Evolutionary conservation across 2,888 invertebrate genomes (phyloP).

Genomic region (Exephanes ischioxanthus): DNA sequence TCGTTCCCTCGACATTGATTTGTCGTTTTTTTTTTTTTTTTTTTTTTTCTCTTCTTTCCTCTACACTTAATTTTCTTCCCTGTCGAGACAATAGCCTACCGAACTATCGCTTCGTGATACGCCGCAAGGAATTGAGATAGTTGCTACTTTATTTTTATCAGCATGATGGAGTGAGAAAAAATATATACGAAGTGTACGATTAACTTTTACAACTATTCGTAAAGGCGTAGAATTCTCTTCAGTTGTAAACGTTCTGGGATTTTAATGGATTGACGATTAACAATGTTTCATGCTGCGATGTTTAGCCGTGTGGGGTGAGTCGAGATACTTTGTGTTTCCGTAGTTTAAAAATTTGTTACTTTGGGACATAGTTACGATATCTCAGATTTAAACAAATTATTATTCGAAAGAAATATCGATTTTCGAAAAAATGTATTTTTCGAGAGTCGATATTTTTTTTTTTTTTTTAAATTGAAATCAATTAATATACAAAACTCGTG

Average conservation of each 20-base stretch:
- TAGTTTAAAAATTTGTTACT: not conserved
- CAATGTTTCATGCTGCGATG: conserved; percentile 86
- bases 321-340: conserved; percentile 53
- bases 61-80: not conserved
- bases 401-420: not conserved
- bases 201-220: conserved; percentile 37
- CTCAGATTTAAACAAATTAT: too few relatives aligned
- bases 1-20: conserved; percentile 16
- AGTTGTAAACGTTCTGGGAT: conserved; percentile 68
- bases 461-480: not conserved
- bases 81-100: conserved; percentile 21
- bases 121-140: conserved; percentile 49
- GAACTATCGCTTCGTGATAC: conserved; percentile 43
- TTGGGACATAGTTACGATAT: not conserved
- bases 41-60: not conserved
- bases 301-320: conserved; percentile 87
- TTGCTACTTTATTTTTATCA: conserved; percentile 67
- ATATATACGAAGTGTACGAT: conserved; percentile 60
- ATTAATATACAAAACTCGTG: conserved; percentile 25
- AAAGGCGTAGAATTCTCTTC: conserved; percentile 60
- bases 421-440: not conserved
- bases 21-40: conserved; percentile 32
- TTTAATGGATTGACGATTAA: conserved; percentile 82
- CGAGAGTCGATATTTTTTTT: not conserved
- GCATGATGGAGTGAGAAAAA: conserved; percentile 77